Evolutionary conservation across 2,888 invertebrate genomes (phyloP), one percentile per base, ranked within the genome.

Genomic region (Ischnus inquisitorius): DNA sequence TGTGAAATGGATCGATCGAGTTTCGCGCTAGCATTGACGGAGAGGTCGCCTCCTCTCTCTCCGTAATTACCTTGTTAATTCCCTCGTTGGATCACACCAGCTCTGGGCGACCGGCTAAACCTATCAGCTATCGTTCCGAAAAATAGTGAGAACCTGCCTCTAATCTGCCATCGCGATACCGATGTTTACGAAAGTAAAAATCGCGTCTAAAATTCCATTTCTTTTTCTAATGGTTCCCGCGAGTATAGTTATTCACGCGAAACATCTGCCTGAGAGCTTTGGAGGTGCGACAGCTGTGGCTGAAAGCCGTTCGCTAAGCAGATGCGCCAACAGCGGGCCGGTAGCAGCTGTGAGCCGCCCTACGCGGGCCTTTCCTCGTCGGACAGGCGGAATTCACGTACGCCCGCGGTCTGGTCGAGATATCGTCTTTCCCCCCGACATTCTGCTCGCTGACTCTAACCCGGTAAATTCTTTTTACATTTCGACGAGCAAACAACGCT

Each of bases 31-130:
- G 93, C 93, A 93, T 93, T 93, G 93, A 92, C 91, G 88, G 90
- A 92, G 92, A 91, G 92, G 88, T 91, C 93, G 92, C 90, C 77
- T 90, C 91, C 93, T 92, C 92, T 92, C 93, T 92, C 92, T 93
- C 92, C 92, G 89, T 89, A 90, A 86, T 93, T 93, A 93, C 93
- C 93, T 93, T 91, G 89, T 77, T 54, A 60, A 69, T 65, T 92
- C 92, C 93, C 93, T 87, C 93, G 93, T 92, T 91, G 93, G 91
- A 91, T 88, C 91, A 86, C 91, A 85, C 89, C 88, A 76, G 46
- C 84, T 79, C 69, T 76, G 41, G 81, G 88, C 89, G 86, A 90
- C 86, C 91, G 69, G 82, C 85, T 88, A 87, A 81, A 69, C 16
- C 22, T 46, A n/a, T 39, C 14, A 6, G 39, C 67, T 57, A 34